Conservation (phyloP, 2,888 invertebrate species). For the Sisyra terminalis region DNA sequence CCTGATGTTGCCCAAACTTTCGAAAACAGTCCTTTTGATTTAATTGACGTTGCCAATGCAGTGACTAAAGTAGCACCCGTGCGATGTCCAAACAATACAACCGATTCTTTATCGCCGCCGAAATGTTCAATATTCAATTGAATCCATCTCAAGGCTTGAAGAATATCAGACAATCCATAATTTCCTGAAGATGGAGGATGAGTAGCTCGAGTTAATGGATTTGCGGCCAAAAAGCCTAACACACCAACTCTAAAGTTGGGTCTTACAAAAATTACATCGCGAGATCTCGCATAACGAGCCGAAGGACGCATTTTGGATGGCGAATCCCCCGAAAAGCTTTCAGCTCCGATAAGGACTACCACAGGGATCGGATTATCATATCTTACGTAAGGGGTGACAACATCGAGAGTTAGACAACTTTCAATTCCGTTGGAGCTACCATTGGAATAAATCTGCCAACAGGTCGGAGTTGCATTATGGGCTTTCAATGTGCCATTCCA, state of each 20-base stretch:
- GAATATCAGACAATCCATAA: slow-evolving; percentile 68
- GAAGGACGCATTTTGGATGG: slow-evolving; percentile 59
- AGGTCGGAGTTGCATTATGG: slow-evolving; percentile 47
- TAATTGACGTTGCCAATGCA: slow-evolving; percentile 42
- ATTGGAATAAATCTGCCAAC: slow-evolving; percentile 52
- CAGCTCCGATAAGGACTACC: slow-evolving; percentile 66
- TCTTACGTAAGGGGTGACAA: slow-evolving; percentile 59
- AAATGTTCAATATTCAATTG: slow-evolving; percentile 67
- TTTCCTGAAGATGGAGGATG: slow-evolving; percentile 69
- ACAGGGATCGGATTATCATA: slow-evolving; percentile 68
- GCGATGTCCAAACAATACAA: slow-evolving; percentile 70
- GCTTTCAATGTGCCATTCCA: slow-evolving; percentile 61
- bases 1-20: slow-evolving; percentile 69
- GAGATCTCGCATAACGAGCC: slow-evolving; percentile 54
- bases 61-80: slow-evolving; percentile 75
- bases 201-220: slow-evolving; percentile 46
- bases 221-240: slow-evolving; percentile 66
- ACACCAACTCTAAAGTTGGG: slow-evolving; percentile 71
- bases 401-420: slow-evolving; percentile 68
- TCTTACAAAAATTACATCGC: slow-evolving; percentile 70
- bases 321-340: slow-evolving; percentile 59
- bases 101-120: slow-evolving; percentile 61
- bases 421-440: slow-evolving; percentile 53
- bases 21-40: slow-evolving; percentile 49
- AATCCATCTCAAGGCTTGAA: slow-evolving; percentile 64